Evolutionary conservation across 2,113 vertebrate genomes (phyloP), one percentile per base, ranked within the genome.

Genomic region (Verasper variegatus): DNA sequence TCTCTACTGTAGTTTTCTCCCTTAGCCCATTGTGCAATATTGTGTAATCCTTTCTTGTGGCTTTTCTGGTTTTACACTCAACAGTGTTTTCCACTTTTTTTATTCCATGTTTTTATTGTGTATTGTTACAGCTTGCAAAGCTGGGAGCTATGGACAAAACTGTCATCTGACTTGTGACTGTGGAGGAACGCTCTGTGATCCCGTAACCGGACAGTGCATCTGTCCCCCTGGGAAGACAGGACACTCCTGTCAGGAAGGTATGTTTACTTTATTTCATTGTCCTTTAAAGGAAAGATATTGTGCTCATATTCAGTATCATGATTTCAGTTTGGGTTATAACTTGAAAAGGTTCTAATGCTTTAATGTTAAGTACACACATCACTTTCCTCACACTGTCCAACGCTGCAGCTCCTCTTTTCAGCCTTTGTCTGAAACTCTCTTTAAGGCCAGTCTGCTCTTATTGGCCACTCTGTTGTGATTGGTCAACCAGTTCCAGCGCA

Each of bases 161-260:
- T 93, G 91, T 67, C 59, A 18, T 37, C 78, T 91, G 84, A 92
- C 8, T 54, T 95, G 93, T 86, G 79, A 86, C 78, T 95, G 84
- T 37, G 68, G 81, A 63, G 86, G 73, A 80, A 88, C 76, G 3
- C 65, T 80, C 0, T 95, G 95, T 27, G 69, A 95, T 37, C 61
- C 85, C 0, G 21, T 81, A 74, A 93, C 88, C 0, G 94, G 94
- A 42, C 86, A 55, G 27, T 96, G 95, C 35, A 15, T 91, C 56
- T 96, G 94, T 75, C 90, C 94, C 58, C 81, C 88, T 78, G 94
- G 95, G 54, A 95, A 89, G 76, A 94, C 78, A 11, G 94, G 94
- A 10, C 20, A 37, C 24, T 47, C 47, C 0, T 95, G 94, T 84
- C 88, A 92, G 13, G 64, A 90, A 80, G 88, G 91, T 92, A 78